Conservation (phyloP, 2,797 vertebrate species). For the Scolopax rusticola region DNA sequence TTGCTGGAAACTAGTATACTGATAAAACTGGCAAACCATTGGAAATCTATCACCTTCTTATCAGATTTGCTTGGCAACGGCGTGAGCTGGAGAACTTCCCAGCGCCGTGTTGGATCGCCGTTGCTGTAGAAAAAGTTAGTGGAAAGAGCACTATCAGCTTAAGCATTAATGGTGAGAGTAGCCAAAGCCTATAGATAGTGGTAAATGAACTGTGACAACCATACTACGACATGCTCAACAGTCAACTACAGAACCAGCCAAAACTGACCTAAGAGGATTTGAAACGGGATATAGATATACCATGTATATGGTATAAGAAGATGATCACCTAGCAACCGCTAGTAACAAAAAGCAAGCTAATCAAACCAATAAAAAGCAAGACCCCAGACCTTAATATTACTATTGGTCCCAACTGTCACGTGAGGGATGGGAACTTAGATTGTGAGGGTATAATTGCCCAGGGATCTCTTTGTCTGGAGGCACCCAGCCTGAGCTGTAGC, state of each 20-base stretch:
- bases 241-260: background rate
- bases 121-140: background rate
- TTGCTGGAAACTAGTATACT: background rate
- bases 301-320: background rate
- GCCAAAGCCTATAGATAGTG: background rate
- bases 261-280: background rate
- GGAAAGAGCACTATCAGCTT: background rate
- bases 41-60: background rate
- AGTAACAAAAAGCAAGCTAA: background rate
- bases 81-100: background rate
- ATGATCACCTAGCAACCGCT: background rate
- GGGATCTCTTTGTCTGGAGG: background rate
- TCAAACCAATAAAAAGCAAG: background rate
- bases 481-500: background rate
- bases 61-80: background rate
- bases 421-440: background rate
- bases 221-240: background rate
- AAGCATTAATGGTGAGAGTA: background rate
- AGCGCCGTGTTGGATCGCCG: conserved; percentile 27
- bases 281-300: background rate
- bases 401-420: fast-evolving
- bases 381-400: background rate
- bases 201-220: background rate
- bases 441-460: background rate
- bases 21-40: background rate